These are phyloP conservation scores for Dryobotodes eremita DNA, from an alignment of 2,888 invertebrate species.

Conservation along the genomic window DNA sequence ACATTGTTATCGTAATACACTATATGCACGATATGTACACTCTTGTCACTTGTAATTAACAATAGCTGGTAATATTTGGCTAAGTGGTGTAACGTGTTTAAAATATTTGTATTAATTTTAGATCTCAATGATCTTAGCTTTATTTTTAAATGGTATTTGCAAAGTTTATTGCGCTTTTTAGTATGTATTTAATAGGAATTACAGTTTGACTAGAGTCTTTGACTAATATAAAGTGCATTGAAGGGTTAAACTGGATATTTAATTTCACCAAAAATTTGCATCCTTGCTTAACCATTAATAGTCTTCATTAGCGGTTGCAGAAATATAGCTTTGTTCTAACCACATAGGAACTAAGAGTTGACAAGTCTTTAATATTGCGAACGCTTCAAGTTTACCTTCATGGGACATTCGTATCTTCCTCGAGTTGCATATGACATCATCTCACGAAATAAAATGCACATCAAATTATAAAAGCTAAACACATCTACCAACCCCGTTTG, in stretches of 20 bases:
- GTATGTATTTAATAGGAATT: neutral
- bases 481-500: neutral
- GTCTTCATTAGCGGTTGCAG: neutral
- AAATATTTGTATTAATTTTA: neutral
- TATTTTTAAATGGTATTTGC: neutral
- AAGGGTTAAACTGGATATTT: neutral
- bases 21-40: conserved; percentile 54
- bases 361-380: neutral
- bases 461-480: conserved; percentile 8
- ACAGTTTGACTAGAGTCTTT: neutral
- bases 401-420: conserved; percentile 35
- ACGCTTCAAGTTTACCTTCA: conserved; percentile 52
- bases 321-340: neutral
- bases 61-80: conserved; percentile 9
- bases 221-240: neutral
- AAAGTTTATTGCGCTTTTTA: neutral
- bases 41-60: conserved; percentile 28
- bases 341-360: neutral
- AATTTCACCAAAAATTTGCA: neutral
- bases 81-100: neutral
- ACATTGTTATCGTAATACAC: conserved; percentile 67
- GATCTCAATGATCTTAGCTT: neutral
- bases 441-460: conserved; percentile 14
- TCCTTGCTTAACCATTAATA: neutral
- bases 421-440: conserved; percentile 38